Base-by-base conservation (phyloP, 1,140 invertebrate species). In the Olivierus martensii region DNA sequence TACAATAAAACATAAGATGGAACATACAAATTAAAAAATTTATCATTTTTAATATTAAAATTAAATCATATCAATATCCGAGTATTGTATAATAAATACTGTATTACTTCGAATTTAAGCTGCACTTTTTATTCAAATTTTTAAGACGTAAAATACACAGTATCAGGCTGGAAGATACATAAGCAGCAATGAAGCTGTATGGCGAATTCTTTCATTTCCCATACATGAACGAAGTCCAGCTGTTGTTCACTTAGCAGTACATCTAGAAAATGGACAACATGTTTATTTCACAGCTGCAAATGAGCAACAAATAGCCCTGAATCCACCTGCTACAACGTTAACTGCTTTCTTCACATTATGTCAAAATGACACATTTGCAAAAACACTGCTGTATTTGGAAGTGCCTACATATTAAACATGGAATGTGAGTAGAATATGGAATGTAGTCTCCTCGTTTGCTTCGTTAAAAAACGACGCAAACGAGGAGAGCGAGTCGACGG, bases 251-350 rank as follows among this genome's bases (percentile, higher is more conserved):
- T 62, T 75, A 28, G 61, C 61, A 6, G 69, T 75, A 9, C 71
- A 75, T 66, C 55, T 76, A 15, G 65, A 68, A 59, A 68, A 68
- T 61, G 63, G n/a, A n/a, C n/a, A n/a, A n/a, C n/a, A n/a, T 3
- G 49, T 11, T 19, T 51, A 4, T 51, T 35, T 15, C 15, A 17
- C 12, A 47, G 7, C 22, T n/a, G 28, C 34, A 47, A 47, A 47
- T 15, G 46, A 5, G 3, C 18, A 10, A 15, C 9, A 14, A 17
- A 17, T 4, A 36, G n/a, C 34, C 19, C 2, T 46, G 1, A 1
- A 7, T 9, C 21, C 21, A 46, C 21, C 11, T n/a, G 12, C 21
- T 7, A 46, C 45, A 46, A 46, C 22, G 5, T 34, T 46, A 28
- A 46, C 50, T 21, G 39, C 12, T 12, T 56, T 44, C 28, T 42